Evolutionary conservation across 2,888 invertebrate species (phyloP), one percentile per base, ranked within the genome.

Genomic region (Zygaena filipendulae): DNA sequence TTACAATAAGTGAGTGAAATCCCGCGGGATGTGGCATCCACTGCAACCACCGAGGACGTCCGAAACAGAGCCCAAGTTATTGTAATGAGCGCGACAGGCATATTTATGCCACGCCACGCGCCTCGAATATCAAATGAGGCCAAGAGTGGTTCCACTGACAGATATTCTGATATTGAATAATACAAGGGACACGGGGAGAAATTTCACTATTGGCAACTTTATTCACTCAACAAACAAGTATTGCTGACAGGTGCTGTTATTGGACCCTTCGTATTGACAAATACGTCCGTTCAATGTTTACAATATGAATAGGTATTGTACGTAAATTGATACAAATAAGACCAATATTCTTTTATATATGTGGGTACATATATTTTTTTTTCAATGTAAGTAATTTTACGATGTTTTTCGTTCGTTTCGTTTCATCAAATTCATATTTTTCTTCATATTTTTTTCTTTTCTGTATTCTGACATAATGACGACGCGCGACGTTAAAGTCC

Each of bases 41-140:
- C 52, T 52, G 52, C 60, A 52, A 55, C 59, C 66, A 59, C 42
- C 42, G 36, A 67, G 69, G 64, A 64, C 55, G 52, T 60, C 59
- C 64, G 16, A 45, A 47, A 48, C 40, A 44, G 47, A 52, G 59
- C 59, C 66, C 46, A 64, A 70, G 60, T 69, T 66, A 71, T 72
- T 70, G 70, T 75, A 75, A 75, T 72, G 72, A 74, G 71, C 45
- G 53, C 63, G 74, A 69, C 70, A 67, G 61, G 66, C 72, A 75
- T 79, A 77, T 75, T 79, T 79, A 75, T 75, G 77, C 69, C 64
- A 38, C 38, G 40, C 57, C 67, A 70, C 57, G 72, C 71, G 54
- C 49, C 58, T 64, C 51, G 77, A 72, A 77, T 77, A 74, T 56
- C 35, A 50, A 72, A 75, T 71, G 69, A 71, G 57, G 37, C 40